Evolutionary conservation across 2,113 vertebrate genomes (phyloP).

Genomic region (Pitta sordida): DNA sequence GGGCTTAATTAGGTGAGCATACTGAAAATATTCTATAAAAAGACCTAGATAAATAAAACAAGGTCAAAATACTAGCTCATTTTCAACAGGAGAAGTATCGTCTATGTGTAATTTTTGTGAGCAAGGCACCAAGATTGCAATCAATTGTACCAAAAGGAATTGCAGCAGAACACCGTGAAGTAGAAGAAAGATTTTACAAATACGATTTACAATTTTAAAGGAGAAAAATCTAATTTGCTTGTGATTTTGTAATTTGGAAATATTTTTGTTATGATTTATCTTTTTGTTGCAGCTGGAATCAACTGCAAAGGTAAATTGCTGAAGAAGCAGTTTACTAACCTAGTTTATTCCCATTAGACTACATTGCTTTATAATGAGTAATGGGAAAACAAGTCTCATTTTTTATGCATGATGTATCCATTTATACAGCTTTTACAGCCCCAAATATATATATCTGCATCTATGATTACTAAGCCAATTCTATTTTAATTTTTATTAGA

Average conservation of each 20-base stretch:
- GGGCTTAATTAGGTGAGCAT: conserved; percentile 25
- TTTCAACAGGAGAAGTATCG: neutral
- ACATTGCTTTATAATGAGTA: conserved; percentile 42
- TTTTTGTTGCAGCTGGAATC: conserved; percentile 33
- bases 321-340: conserved; percentile 50
- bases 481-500: neutral
- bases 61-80: conserved; percentile 14
- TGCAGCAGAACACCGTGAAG: neutral
- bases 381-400: conserved; percentile 41
- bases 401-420: conserved; percentile 30
- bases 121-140: neutral
- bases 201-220: neutral
- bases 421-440: neutral
- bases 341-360: conserved; percentile 32
- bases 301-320: conserved; percentile 45
- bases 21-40: neutral
- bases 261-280: conserved; percentile 33
- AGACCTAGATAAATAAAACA: neutral
- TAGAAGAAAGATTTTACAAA: neutral
- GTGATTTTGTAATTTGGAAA: conserved; percentile 23
- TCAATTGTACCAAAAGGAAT: neutral
- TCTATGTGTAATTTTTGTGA: neutral
- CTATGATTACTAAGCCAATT: neutral
- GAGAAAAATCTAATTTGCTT: conserved; percentile 1
- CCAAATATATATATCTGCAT: neutral